Evolutionary conservation across 1,140 invertebrate species (phyloP).

Genomic region (Nasonia longicornis): DNA sequence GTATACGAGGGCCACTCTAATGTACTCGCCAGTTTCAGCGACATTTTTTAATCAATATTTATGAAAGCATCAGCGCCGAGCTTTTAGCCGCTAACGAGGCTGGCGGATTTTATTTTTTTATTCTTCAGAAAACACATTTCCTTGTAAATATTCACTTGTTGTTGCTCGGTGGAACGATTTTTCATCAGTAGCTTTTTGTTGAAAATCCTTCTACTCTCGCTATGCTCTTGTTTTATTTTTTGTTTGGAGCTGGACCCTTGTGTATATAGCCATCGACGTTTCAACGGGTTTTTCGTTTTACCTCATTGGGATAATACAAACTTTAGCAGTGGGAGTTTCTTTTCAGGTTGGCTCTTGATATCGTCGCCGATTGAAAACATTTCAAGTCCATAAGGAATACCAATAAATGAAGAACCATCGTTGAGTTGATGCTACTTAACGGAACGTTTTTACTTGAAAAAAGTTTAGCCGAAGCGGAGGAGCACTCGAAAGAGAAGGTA

Average conservation of each 20-base stretch:
- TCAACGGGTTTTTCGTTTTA: background rate
- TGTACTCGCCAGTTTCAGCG: background rate
- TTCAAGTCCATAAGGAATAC: constrained; percentile 18
- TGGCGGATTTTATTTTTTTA: background rate
- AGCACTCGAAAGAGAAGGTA: background rate
- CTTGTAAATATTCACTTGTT: background rate
- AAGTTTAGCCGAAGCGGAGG: background rate
- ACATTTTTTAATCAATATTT: background rate
- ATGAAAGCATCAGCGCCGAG: background rate
- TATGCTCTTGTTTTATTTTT: background rate
- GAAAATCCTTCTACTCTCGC: too few species aligned
- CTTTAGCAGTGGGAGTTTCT: background rate
- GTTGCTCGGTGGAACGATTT: background rate
- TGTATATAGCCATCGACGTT: background rate
- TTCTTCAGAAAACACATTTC: background rate
- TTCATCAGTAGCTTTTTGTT: background rate
- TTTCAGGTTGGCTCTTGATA: background rate
- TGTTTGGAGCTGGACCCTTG: background rate
- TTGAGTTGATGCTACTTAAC: constrained; percentile 14
- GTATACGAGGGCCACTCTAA: constrained; percentile 1
- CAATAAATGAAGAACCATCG: constrained; percentile 7
- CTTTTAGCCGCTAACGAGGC: background rate
- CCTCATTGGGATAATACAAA: background rate
- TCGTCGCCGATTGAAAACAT: constrained; percentile 17
- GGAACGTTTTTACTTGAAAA: constrained; percentile 12